Percentiles rank a stretch among this genome's conserved stretches.
These are phyloP conservation scores for Ennomos fuscantarius DNA, from an alignment of 2,888 invertebrate genomes.

Conservation along the genomic window DNA sequence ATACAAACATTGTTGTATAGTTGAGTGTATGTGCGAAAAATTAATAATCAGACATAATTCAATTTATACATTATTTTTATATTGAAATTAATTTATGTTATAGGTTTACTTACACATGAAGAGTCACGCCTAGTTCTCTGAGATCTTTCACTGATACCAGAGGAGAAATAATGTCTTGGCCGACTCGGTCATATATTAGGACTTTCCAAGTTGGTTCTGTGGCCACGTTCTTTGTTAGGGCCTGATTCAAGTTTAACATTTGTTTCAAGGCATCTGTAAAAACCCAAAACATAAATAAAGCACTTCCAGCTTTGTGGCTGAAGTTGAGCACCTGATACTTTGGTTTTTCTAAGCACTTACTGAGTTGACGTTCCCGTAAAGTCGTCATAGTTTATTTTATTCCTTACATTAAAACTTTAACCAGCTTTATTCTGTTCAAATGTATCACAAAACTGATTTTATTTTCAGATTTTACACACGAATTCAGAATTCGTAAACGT, in stretches of 20 bases:
- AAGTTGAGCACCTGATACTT: conserved; percentile 18
- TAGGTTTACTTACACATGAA: conserved; percentile 94
- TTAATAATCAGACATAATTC: neutral
- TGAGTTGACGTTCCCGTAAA: conserved; percentile 89
- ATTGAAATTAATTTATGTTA: neutral
- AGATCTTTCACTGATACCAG: conserved; percentile 97
- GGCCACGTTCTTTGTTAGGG: conserved; percentile 89
- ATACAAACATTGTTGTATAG: neutral
- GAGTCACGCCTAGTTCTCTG: conserved; percentile 97
- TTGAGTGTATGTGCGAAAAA: neutral
- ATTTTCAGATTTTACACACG: conserved; percentile 28
- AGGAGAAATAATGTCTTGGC: conserved; percentile 99
- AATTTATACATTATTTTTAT: too few species aligned
- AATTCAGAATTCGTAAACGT: conserved; percentile 7
- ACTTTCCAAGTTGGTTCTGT: conserved; percentile 98
- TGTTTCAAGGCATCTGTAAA: conserved; percentile 95
- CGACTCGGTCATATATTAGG: conserved; percentile 97
- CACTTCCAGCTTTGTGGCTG: neutral
- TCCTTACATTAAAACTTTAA: conserved; percentile 38
- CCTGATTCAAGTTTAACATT: conserved; percentile 97
- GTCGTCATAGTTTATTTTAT: conserved; percentile 83
- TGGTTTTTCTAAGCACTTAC: conserved; percentile 69
- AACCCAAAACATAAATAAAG: conserved; percentile 19
- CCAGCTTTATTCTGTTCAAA: conserved; percentile 12
- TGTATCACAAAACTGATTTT: conserved; percentile 9